Evolutionary conservation across 2,797 vertebrate species (phyloP).

Genomic region (Aphelocoma californica): DNA sequence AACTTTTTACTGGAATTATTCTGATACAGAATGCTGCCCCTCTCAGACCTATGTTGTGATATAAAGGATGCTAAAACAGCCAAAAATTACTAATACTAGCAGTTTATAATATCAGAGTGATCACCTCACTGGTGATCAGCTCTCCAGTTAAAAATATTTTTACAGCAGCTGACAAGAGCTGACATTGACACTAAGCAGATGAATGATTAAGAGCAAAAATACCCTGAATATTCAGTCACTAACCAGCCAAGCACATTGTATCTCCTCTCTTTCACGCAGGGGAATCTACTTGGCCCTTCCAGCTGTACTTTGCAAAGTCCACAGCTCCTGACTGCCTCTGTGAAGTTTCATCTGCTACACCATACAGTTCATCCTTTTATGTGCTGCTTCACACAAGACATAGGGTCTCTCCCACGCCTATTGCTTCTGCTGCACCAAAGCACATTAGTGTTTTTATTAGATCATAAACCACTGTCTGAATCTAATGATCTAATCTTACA

Average conservation of each 20-base stretch:
- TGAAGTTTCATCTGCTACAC: neutral
- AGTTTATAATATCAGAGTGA: neutral
- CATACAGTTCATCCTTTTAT: fast-evolving
- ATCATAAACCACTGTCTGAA: neutral
- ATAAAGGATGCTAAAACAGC: neutral
- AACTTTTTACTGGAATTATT: neutral
- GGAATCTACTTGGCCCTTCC: neutral
- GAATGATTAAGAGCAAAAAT: neutral
- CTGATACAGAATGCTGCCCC: neutral
- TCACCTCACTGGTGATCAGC: neutral
- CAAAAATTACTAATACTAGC: neutral
- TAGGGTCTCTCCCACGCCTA: neutral
- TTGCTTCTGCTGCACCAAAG: neutral
- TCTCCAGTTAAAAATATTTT: conserved; percentile 9
- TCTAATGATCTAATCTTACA: neutral
- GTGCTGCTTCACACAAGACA: neutral
- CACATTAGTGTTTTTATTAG: neutral
- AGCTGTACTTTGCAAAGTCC: neutral
- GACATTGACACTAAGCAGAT: neutral
- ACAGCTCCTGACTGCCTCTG: neutral
- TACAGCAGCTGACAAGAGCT: neutral
- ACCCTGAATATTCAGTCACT: neutral
- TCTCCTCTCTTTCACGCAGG: neutral
- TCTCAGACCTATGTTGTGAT: neutral
- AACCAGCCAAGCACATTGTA: neutral